A percentile compares a stretch with the other conserved stretches of the same genome.
phyloP scores from a whole-genome alignment of 2,888 invertebrate species.

The Helleia helle region DNA sequence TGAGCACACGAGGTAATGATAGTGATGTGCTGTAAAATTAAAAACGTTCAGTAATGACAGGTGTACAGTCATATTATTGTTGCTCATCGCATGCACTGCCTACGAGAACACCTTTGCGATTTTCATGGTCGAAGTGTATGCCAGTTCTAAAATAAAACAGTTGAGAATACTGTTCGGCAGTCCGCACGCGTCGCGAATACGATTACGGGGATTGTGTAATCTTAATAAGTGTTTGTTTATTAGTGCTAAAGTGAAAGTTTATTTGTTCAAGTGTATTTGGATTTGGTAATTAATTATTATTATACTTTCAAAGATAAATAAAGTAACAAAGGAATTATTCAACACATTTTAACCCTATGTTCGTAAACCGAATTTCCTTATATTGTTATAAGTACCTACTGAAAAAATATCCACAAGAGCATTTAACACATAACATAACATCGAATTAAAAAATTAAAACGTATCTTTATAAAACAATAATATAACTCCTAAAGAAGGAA shows the following conservation, averaged over 20 bases:
- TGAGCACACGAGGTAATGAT: too few species aligned
- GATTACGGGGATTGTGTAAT: slow-evolving; percentile 27
- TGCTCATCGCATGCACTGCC: slow-evolving; percentile 35
- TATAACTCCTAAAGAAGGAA: too few species aligned
- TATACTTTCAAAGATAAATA: background rate
- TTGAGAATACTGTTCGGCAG: slow-evolving; percentile 52
- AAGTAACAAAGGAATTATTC: too few species aligned
- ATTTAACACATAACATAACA: too few species aligned
- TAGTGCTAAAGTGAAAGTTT: slow-evolving; percentile 8
- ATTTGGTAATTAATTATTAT: background rate
- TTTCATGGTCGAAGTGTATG: slow-evolving; percentile 57
- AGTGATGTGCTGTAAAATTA: too few species aligned
- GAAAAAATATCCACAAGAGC: too few species aligned
- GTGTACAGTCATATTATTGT: slow-evolving; percentile 18
- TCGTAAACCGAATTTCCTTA: too few species aligned
- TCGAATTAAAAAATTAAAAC: too few species aligned
- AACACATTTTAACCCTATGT: too few species aligned
- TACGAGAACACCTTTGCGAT: slow-evolving; percentile 43
- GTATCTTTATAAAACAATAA: too few species aligned
- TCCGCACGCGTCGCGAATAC: slow-evolving; percentile 37
- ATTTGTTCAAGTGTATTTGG: background rate
- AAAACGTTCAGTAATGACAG: slow-evolving; percentile 3
- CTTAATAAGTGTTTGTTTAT: slow-evolving; percentile 43
- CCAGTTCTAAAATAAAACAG: slow-evolving; percentile 68
- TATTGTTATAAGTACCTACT: too few species aligned